A percentile compares a stretch with the other conserved stretches of the same genome.
phyloP scores from a whole-genome alignment of 2,797 vertebrate species.

The Poliocrania exsul region DNA sequence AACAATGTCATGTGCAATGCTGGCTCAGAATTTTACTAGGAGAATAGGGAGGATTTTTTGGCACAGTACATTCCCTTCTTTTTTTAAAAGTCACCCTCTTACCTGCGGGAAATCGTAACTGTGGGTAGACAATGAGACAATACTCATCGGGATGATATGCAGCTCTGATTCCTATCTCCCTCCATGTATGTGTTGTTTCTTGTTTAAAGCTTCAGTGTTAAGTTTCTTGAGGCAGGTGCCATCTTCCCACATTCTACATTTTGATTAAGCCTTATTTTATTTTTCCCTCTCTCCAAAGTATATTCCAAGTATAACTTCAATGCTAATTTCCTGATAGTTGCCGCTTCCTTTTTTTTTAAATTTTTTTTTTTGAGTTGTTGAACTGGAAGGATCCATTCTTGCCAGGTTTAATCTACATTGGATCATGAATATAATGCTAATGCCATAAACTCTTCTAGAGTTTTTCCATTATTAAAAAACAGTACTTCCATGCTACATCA shows the following conservation, averaged over 20 bases:
- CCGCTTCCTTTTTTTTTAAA: not conserved
- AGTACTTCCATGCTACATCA: not conserved
- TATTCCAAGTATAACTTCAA: not conserved
- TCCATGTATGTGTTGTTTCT: constrained; percentile 33
- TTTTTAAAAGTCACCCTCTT: constrained; percentile 2
- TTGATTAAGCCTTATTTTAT: not conserved
- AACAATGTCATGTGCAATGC: not conserved
- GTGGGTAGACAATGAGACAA: not conserved
- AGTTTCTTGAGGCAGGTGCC: constrained; percentile 14
- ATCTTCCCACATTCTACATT: not conserved
- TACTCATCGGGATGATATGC: constrained; percentile 25
- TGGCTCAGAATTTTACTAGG: constrained; percentile 12
- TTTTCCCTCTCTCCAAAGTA: not conserved
- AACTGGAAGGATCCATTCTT: not conserved
- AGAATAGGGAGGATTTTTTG: not conserved
- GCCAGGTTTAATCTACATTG: not conserved
- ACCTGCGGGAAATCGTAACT: not conserved
- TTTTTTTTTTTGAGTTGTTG: not conserved
- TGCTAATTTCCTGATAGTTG: not conserved
- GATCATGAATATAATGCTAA: not conserved
- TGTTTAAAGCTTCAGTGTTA: constrained; percentile 17
- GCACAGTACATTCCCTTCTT: not conserved
- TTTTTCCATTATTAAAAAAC: not conserved
- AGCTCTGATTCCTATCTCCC: constrained; percentile 49
- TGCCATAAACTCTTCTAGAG: not conserved